Base-by-base conservation (phyloP, 2,797 vertebrate genomes). In the Brachyrhaphis roseni region DNA sequence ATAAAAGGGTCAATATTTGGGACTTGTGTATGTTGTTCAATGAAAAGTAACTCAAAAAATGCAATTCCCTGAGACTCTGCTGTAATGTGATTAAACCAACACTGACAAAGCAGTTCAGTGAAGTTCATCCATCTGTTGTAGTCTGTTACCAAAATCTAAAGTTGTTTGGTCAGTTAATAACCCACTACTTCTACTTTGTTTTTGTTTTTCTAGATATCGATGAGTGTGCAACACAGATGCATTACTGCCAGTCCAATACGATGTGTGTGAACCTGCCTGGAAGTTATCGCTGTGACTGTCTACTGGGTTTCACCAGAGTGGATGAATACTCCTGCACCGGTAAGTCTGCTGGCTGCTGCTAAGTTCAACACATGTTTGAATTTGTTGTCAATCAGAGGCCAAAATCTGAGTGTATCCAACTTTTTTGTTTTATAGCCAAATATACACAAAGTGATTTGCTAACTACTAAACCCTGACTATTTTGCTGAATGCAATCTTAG, bases 291-390 rank as follows among this genome's bases (percentile, higher is more conserved):
- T 99, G 98, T 51, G 97, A 99, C 92, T 99, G 98, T 53, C 89
- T 97, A 39, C 80, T 92, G 11, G 98, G 97, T 4, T 98, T 97
- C 64, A 97, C 96, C 82, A 95, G 97, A 1, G 97, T 99, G 83
- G 97, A 99, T 41, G 97, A 98, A 82, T 99, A 97, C 93, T 99
- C 98, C 82, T 99, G 98, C 86, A 98, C 98, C 47, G 98, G 98
- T 99, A 93, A 68, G 95, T 86, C 82, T 47, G 36, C 2, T 39
- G 55, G 84, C 68, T 31, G 13, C 39, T 36, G 3, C 53, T 16
- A 13, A 8, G 15, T 47, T 41, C 20, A 41, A 12, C 23, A 41
- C 39, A 20, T 39, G 20, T 41, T 41, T 26, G 36, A 5, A 68
- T 41, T 41, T 43, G 6, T 11, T 43, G 34, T 66, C 11, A 28